Percentiles rank a stretch among this genome's conserved stretches.
Evolutionary conservation across 1,140 invertebrate species (phyloP).

Genomic region (Aphaenogaster ashmeadi): DNA sequence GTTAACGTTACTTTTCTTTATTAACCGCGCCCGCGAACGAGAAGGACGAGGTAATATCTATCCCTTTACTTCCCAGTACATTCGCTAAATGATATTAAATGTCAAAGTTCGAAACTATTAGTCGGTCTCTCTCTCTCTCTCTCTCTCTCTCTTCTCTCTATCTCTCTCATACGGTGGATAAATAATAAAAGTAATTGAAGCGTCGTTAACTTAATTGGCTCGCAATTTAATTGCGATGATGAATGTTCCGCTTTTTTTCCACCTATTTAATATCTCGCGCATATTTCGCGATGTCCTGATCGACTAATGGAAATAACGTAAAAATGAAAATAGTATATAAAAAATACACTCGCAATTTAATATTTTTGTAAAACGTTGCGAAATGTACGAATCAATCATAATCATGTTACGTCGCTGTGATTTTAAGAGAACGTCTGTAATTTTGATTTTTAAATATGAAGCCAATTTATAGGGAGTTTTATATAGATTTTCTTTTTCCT

Average conservation of each 20-base stretch:
- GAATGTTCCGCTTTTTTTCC: neutral
- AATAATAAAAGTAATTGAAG: conserved; percentile 52
- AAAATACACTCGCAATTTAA: neutral
- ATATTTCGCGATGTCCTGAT: neutral
- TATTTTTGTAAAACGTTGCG: conserved; percentile 16
- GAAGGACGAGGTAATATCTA: conserved; percentile 28
- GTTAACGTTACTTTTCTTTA: conserved; percentile 61
- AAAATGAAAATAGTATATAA: neutral
- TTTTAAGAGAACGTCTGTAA: neutral
- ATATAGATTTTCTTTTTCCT: neutral
- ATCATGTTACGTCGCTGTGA: neutral
- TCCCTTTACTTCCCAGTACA: conserved; percentile 28
- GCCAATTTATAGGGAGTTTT: neutral
- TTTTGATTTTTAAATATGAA: conserved; percentile 1
- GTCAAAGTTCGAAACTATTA: conserved; percentile 36
- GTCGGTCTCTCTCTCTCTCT: too few species aligned
- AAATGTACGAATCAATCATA: neutral
- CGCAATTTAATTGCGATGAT: conserved; percentile 39
- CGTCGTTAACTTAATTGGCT: conserved; percentile 48
- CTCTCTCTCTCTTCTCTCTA: too few species aligned
- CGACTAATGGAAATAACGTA: neutral
- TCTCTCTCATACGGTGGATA: conserved; percentile 8
- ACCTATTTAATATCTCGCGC: conserved; percentile 1
- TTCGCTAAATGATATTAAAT: conserved; percentile 61
- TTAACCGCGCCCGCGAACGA: conserved; percentile 40